Evolutionary conservation across 2,888 invertebrate species (phyloP), one percentile per base, ranked within the genome.

Genomic region (Tenthredo scrophulariae): DNA sequence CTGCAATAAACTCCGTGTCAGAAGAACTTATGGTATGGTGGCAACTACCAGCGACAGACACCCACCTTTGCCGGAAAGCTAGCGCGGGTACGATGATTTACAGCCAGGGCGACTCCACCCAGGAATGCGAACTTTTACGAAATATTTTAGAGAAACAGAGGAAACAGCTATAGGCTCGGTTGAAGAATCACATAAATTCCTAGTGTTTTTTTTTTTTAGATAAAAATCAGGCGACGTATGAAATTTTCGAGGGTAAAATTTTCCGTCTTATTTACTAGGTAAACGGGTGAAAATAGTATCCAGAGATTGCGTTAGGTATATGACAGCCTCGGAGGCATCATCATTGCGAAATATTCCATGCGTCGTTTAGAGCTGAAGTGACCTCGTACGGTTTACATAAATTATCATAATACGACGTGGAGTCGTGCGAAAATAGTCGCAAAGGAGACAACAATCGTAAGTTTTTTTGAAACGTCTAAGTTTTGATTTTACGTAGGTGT

Each of bases 1-100:
- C 91, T 89, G 92, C 92, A 91, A 93, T 93, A 93, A 93, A 93
- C 90, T 91, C 88, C 89, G 89, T 91, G 90, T 91, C 91, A 90
- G 88, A 89, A 86, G 89, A 89, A 91, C 90, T 89, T 89, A 89
- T 88, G 89, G 89, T 88, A 91, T 91, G 89, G 91, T 90, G 91
- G 91, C 90, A 89, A 91, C 92, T 91, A 89, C 89, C 90, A 89
- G 84, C 86, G 86, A 88, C 89, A 89, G 88, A 90, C 90, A 90
- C 89, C 90, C 91, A 89, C 90, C 89, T 87, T 87, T 86, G 80
- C 86, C 87, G 87, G 83, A 85, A 86, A 86, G 87, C 87, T 87
- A 86, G 88, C 86, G 86, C 87, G 84, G 70, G 13, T 79, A 84
- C 84, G 84, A 85, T 89, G 89, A 89, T 89, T 89, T 89, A 89